Conservation (phyloP, 2,113 vertebrate species). For the Gasterosteus aculeatus region DNA sequence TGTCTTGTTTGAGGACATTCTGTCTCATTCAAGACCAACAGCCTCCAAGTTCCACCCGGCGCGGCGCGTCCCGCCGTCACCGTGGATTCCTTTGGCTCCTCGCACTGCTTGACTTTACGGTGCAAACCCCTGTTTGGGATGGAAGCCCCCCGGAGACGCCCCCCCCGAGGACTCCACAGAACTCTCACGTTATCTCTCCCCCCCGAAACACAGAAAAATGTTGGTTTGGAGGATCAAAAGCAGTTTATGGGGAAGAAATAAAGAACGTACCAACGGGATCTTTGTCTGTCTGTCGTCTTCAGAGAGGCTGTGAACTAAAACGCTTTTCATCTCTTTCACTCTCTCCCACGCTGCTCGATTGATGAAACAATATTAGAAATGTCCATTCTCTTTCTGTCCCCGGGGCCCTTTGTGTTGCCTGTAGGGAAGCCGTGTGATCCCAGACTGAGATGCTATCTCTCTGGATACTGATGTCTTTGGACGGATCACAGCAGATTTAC, state of each 20-base stretch:
- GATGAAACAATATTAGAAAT: slow-evolving; percentile 50
- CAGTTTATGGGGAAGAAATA: slow-evolving; percentile 31
- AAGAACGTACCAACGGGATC: slow-evolving; percentile 23
- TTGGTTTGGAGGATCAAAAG: neutral
- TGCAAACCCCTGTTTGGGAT: neutral
- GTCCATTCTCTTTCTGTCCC: slow-evolving; percentile 36
- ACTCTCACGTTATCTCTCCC: slow-evolving; percentile 10
- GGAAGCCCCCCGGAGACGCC: neutral
- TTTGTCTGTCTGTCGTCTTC: slow-evolving; percentile 24
- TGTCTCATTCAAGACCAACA: neutral
- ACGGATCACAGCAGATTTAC: slow-evolving; percentile 9
- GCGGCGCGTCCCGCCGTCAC: neutral
- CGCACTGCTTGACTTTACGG: neutral
- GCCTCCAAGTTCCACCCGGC: neutral
- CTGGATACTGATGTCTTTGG: slow-evolving; percentile 38
- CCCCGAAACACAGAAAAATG: slow-evolving; percentile 13
- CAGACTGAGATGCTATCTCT: slow-evolving; percentile 25
- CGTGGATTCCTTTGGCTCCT: neutral
- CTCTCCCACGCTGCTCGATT: slow-evolving; percentile 8
- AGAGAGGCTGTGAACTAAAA: slow-evolving; percentile 23
- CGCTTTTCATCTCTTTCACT: slow-evolving; percentile 9
- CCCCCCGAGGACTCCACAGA: neutral
- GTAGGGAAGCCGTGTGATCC: neutral
- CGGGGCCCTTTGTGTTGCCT: slow-evolving; percentile 1
- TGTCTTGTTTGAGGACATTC: neutral